Conservation (phyloP, 1,140 invertebrate genomes). For the Lanistes nyassanus region DNA sequence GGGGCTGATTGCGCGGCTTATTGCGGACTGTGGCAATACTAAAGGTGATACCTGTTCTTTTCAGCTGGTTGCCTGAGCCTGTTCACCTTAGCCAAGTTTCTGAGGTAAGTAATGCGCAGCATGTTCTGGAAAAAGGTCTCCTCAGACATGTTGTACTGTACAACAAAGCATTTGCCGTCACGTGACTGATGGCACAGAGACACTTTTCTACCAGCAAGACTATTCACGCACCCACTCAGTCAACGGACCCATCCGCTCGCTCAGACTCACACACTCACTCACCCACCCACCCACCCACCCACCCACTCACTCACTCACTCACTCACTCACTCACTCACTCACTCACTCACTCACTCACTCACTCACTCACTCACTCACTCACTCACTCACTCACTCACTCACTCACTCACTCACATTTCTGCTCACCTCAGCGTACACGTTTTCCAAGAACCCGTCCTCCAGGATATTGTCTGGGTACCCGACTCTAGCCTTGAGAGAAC, state of each 20-base stretch:
- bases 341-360: not conserved
- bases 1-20: too few species aligned
- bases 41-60: not conserved
- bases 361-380: not conserved
- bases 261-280: constrained; percentile 1
- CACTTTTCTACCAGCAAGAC: too few species aligned
- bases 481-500: constrained; percentile 28
- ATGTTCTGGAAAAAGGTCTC: constrained; percentile 28
- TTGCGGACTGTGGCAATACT: too few species aligned
- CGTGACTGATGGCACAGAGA: too few species aligned
- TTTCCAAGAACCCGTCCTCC: constrained; percentile 13
- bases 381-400: not conserved
- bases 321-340: not conserved
- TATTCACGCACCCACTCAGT: too few species aligned
- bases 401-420: not conserved
- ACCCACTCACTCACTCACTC: too few species aligned
- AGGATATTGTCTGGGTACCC: constrained; percentile 36
- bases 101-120: constrained; percentile 19
- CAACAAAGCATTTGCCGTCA: not conserved
- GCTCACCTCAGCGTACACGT: constrained; percentile 9
- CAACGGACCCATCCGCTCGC: not conserved
- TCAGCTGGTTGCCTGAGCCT: constrained; percentile 25
- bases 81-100: constrained; percentile 20
- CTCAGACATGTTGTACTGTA: constrained; percentile 23
- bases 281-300: too few species aligned